Conservation (phyloP, 1,140 invertebrate species). For the Penaeus vannamei region DNA sequence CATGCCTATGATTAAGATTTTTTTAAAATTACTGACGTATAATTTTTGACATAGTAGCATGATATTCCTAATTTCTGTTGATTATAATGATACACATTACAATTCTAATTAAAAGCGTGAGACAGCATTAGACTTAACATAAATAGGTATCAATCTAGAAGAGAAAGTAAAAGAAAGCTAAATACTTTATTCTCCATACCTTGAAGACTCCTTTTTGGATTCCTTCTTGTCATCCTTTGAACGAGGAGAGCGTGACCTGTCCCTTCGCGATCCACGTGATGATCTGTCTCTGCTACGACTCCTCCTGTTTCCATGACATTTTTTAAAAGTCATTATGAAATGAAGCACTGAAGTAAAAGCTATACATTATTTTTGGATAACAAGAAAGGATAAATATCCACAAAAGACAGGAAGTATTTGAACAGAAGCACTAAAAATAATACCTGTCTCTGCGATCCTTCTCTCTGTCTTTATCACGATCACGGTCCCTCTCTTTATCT, state of each 20-base stretch:
- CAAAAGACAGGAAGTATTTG: too few species aligned
- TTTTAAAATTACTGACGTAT: too few species aligned
- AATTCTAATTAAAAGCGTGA: constrained; percentile 4
- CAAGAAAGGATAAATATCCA: too few species aligned
- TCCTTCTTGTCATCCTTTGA: constrained; percentile 67
- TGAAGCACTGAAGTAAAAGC: neutral
- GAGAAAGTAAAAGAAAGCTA: too few species aligned
- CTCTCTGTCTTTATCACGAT: constrained; percentile 58
- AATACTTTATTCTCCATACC: constrained; percentile 7
- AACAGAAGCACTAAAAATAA: too few species aligned
- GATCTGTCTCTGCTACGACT: constrained; percentile 80
- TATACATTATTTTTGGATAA: too few species aligned
- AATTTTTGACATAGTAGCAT: too few species aligned
- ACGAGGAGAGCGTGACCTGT: constrained; percentile 64
- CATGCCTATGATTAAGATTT: too few species aligned
- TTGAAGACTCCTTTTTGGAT: constrained; percentile 60
- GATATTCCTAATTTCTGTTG: too few species aligned
- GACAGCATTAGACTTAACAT: neutral
- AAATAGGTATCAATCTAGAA: neutral
- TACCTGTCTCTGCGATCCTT: constrained; percentile 65
- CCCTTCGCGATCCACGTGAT: constrained; percentile 73
- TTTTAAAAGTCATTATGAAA: constrained; percentile 25
- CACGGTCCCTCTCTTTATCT: constrained; percentile 58
- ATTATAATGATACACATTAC: too few species aligned
- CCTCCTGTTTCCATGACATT: constrained; percentile 75